Conservation (phyloP, 1,140 invertebrate genomes). For the Condylostylus longicornis region DNA sequence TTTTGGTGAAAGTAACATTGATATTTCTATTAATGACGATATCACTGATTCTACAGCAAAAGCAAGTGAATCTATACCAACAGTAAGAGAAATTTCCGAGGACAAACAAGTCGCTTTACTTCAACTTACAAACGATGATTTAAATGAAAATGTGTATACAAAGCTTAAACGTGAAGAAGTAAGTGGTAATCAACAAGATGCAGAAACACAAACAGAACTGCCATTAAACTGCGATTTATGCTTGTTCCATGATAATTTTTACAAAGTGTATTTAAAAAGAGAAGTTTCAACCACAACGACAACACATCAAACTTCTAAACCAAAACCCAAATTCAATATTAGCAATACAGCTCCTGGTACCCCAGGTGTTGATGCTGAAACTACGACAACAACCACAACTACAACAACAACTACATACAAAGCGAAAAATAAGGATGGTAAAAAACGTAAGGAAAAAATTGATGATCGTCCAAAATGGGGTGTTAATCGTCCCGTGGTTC, state of each 20-base stretch:
- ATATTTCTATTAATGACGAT: no score
- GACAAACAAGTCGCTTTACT: no score
- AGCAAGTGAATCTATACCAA: no score
- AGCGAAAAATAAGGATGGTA: conserved; percentile 26
- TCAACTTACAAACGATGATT: no score
- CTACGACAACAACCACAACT: conserved; percentile 28
- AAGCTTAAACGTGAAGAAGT: neutral
- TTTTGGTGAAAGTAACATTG: no score
- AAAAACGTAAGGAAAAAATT: conserved; percentile 22
- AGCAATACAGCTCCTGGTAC: conserved; percentile 11
- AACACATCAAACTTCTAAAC: conserved; percentile 22
- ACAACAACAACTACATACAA: conserved; percentile 29
- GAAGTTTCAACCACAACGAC: conserved; percentile 30
- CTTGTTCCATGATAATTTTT: conserved; percentile 28
- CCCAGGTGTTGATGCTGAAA: conserved; percentile 21
- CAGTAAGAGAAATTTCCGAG: no score
- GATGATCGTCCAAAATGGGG: conserved; percentile 45
- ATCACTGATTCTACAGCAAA: no score
- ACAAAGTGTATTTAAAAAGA: conserved; percentile 25
- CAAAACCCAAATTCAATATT: no score
- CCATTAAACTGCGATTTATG: conserved; percentile 27
- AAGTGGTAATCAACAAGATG: conserved; percentile 11
- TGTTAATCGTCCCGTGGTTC: conserved; percentile 44
- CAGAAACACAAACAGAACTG: conserved; percentile 27
- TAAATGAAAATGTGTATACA: no score